Percentiles rank a stretch among this genome's conserved stretches.
phyloP scores from a whole-genome alignment of 2,113 vertebrate species.

The Quiscalus mexicanus region DNA sequence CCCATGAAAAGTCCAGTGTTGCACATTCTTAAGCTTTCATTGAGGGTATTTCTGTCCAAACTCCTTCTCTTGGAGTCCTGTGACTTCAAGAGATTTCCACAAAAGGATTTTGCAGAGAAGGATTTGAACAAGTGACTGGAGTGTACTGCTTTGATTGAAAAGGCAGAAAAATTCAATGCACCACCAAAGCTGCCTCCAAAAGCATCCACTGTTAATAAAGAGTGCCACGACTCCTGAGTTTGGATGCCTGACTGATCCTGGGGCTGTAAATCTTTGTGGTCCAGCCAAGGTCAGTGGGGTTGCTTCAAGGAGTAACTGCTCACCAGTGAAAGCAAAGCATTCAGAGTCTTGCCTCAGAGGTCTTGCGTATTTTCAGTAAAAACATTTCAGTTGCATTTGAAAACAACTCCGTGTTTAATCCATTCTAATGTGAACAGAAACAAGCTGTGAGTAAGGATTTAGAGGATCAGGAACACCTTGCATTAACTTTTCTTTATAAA shows the following conservation, averaged over 20 bases:
- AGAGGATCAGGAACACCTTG: background rate
- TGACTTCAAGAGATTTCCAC: background rate
- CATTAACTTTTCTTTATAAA: slow-evolving; percentile 9
- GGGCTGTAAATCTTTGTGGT: background rate
- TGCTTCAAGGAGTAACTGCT: background rate
- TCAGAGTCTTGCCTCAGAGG: background rate
- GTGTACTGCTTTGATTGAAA: background rate
- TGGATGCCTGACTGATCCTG: background rate
- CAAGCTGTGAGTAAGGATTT: background rate
- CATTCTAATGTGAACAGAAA: background rate
- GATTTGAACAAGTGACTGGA: background rate
- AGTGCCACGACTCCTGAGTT: background rate
- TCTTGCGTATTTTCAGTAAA: background rate
- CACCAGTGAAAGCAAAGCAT: background rate
- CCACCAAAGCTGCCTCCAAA: background rate
- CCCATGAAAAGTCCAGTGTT: background rate
- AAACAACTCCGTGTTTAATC: background rate
- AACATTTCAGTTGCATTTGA: background rate
- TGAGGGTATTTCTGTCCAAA: background rate
- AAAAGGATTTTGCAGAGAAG: slow-evolving; percentile 10
- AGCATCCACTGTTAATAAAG: background rate
- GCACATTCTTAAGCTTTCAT: background rate
- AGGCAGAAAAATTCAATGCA: background rate
- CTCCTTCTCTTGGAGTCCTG: background rate
- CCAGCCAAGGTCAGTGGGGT: background rate